These are phyloP conservation scores for Osmoderma eremita DNA, from an alignment of 2,888 invertebrate genomes.

Conservation along the genomic window DNA sequence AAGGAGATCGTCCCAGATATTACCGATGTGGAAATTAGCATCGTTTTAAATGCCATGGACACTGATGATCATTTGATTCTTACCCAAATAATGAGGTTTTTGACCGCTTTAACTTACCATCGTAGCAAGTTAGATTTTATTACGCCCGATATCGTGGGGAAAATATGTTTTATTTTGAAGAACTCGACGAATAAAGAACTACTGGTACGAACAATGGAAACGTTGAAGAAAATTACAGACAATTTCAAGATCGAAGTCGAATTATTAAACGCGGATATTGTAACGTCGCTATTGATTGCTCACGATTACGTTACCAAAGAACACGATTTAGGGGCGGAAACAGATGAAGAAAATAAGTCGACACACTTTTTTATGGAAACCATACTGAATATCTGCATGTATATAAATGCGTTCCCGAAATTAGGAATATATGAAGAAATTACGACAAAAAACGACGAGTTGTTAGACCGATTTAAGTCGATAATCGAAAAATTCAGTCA, in stretches of 20 bases:
- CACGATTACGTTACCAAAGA: constrained; percentile 48
- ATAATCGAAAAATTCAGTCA: constrained; percentile 50
- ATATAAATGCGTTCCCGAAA: constrained; percentile 39
- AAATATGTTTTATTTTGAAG: constrained; percentile 76
- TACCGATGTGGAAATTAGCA: constrained; percentile 67
- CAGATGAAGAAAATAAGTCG: constrained; percentile 48
- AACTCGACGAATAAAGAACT: constrained; percentile 77
- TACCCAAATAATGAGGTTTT: constrained; percentile 77
- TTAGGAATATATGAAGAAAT: constrained; percentile 38
- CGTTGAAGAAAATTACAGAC: constrained; percentile 60
- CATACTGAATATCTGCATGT: constrained; percentile 53
- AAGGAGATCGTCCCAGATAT: constrained; percentile 70
- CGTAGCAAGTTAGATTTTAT: constrained; percentile 53
- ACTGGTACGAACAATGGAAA: constrained; percentile 69
- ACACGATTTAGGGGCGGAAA: constrained; percentile 51
- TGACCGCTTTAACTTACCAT: constrained; percentile 63
- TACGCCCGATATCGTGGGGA: constrained; percentile 64
- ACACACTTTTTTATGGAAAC: constrained; percentile 53
- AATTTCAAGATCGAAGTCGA: constrained; percentile 49
- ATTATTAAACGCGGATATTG: constrained; percentile 47
- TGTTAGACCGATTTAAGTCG: constrained; percentile 48
- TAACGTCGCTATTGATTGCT: constrained; percentile 49
- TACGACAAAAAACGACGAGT: constrained; percentile 44
- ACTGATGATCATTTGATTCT: constrained; percentile 78
- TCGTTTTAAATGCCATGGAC: constrained; percentile 68